Base-by-base conservation (phyloP, 2,113 vertebrate species). In the Pygoscelis antarcticus region DNA sequence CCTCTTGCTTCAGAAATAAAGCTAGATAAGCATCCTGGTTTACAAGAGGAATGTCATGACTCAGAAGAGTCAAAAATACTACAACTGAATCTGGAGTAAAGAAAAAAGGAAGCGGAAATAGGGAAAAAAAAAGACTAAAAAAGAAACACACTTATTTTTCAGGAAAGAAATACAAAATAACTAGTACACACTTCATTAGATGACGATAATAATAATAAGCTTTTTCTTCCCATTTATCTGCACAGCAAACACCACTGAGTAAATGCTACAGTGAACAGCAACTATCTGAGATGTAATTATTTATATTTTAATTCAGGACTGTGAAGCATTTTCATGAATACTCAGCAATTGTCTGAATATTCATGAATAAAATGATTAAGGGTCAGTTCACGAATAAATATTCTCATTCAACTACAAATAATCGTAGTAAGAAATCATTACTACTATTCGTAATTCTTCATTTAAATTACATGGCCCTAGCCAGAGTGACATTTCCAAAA, bases 391-490 rank as follows among this genome's bases (percentile, higher is more conserved):
- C 8, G 47, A 81, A 49, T 9, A 49, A 22, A 32, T 61, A 79
- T 47, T 84, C 14, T 86, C 47, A 89, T 40, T 79, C 42, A 32
- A 2, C 32, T 62, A 70, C 30, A 85, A 57, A 38, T 38, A 69
- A 69, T 5, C 70, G 36, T 19, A 85, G 46, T 9, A 65, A 84
- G 47, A 82, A 91, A 71, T 3, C 12, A 8, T 16, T 77, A 12
- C 7, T 30, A 25, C 8, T 64, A 25, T 51, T 62, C 1, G 3
- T 32, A 74, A 51, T 25, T 62, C 32, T 44, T 71, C 29, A 55
- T 77, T 70, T 78, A 58, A 74, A 3, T 62, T 38, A 1, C 0
- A 0, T 58, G 16, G n/a, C 75, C 44, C 21, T 52, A 36, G 10
- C 19, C 74, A 82, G 52, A 38, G 14, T 22, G 10, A 22, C 18